A percentile compares a stretch with the other conserved stretches of the same genome.
phyloP scores from a whole-genome alignment of 2,888 invertebrate species.

The Allacma fusca region DNA sequence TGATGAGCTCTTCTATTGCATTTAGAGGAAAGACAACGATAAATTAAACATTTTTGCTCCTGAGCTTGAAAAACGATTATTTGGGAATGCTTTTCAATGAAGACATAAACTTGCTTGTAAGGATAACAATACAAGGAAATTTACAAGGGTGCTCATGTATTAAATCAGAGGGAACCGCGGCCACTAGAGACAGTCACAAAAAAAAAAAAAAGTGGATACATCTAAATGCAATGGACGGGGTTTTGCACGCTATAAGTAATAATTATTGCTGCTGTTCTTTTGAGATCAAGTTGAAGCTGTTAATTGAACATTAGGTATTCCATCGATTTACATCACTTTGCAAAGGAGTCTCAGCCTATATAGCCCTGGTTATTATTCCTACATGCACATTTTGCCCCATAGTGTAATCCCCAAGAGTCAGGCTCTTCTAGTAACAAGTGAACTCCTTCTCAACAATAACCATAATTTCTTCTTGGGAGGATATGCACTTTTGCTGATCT shows the following conservation, averaged over 20 bases:
- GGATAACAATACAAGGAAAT: slow-evolving; percentile 33
- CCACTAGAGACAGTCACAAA: neutral
- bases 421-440: too few species aligned
- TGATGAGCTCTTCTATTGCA: too few species aligned
- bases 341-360: neutral
- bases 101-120: slow-evolving; percentile 24
- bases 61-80: neutral
- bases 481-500: too few species aligned
- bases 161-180: slow-evolving; percentile 27
- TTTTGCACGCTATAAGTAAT: slow-evolving; percentile 11
- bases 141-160: slow-evolving; percentile 19
- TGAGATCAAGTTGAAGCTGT: slow-evolving; percentile 22
- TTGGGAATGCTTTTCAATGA: slow-evolving; percentile 2
- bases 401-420: too few species aligned
- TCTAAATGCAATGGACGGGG: neutral
- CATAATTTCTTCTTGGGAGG: too few species aligned
- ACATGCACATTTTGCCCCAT: too few species aligned
- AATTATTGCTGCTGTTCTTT: slow-evolving; percentile 1
- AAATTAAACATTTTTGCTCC: neutral
- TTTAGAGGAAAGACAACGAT: neutral
- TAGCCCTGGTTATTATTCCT: too few species aligned
- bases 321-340: slow-evolving; percentile 20
- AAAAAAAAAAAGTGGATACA: neutral
- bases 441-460: too few species aligned
- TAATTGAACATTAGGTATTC: slow-evolving; percentile 16